These are phyloP conservation scores for Brachyrhaphis roseni DNA, from an alignment of 2,797 vertebrate species.

Conservation along the genomic window DNA sequence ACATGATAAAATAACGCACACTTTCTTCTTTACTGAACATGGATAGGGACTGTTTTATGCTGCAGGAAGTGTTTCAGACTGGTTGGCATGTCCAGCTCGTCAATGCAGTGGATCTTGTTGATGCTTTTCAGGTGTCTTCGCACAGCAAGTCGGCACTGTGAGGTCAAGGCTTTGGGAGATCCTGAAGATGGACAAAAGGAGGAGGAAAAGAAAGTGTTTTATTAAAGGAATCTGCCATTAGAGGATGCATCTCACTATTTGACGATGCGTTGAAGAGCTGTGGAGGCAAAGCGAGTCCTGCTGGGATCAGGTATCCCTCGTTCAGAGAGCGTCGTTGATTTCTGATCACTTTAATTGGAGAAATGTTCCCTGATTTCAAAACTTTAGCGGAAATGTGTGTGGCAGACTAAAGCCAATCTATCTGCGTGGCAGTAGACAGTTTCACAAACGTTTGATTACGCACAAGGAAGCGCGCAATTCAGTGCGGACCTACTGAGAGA, in stretches of 20 bases:
- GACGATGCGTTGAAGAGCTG: neutral
- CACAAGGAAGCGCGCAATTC: too few species aligned
- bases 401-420: too few species aligned
- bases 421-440: too few species aligned
- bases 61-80: constrained; percentile 85
- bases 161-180: constrained; percentile 85
- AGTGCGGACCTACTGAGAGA: too few species aligned
- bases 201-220: neutral
- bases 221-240: neutral
- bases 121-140: constrained; percentile 79
- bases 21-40: constrained; percentile 36
- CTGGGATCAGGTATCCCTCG: neutral
- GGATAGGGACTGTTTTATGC: constrained; percentile 67
- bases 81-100: constrained; percentile 84
- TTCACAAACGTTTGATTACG: too few species aligned
- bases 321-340: neutral
- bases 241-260: neutral
- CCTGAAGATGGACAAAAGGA: constrained; percentile 64
- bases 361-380: neutral
- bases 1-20: neutral
- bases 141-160: constrained; percentile 86
- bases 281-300: too few species aligned
- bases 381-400: too few species aligned
- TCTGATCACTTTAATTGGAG: neutral
- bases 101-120: constrained; percentile 66